Base-by-base conservation (phyloP, 2,113 vertebrate genomes). In the Cnemophilus loriae region DNA sequence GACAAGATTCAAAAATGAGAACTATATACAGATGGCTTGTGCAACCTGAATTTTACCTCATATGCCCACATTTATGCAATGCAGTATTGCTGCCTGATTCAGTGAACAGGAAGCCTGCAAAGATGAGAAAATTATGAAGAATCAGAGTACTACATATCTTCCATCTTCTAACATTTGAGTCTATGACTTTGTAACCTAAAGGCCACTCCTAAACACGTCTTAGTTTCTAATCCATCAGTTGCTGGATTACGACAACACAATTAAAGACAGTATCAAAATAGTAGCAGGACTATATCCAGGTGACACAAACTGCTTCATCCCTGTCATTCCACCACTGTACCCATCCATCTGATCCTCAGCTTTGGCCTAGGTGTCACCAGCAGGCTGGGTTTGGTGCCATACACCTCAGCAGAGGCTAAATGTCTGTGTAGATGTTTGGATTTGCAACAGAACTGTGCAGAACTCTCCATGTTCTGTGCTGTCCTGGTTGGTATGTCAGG, bases 241-340 rank as follows among this genome's bases (percentile, higher is more conserved):
- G 10, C 17, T 69, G 60, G 19, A 39, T 64, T 73, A 60, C 0
- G 0, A 15, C 27, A 37, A 26, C 0, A 2, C 16, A 42, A 15
- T 15, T 41, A 47, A 39, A 64, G 4, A 23, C 6, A 33, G 23
- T 35, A 49, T 27, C n/a, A 42, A 73, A 89, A 39, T 2, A 3
- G 37, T 41, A 60, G 15, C 21, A 73, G 73, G 56, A 33, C 21
- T 33, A 13, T 4, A 33, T 68, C 21, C 14, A 46, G 52, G 33
- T 73, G 49, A 15, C 63, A 85, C 16, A 42, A 76, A 44, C 2
- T 22, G n/a, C n/a, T 49, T 46, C 9, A 22, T 10, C 9, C 18
- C 23, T 70, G 28, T 30, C 50, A 22, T 28, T 39, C 27, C 39
- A 8, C 4, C 56, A 13, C 14, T 33, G 30, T 11, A n/a, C 15